phyloP scores from a whole-genome alignment of 2,113 vertebrate genomes.

The Paradoxurus hermaphroditus region DNA sequence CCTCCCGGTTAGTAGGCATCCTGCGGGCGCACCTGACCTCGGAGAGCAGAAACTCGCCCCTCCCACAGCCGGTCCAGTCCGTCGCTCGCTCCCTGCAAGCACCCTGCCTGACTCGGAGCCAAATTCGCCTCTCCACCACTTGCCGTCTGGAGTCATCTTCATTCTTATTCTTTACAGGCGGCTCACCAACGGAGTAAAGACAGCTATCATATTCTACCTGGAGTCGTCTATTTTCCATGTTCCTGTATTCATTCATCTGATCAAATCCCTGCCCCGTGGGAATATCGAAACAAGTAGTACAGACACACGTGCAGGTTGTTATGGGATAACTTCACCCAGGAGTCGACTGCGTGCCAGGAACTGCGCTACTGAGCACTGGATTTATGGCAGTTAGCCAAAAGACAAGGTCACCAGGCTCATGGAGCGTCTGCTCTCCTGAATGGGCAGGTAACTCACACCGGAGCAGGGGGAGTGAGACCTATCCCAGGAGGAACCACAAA shows the following conservation, averaged over 20 bases:
- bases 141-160: not conserved
- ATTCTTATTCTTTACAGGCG: not conserved
- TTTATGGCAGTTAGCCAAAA: not conserved
- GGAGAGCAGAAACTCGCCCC: not conserved
- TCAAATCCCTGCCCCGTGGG: not conserved
- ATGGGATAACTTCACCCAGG: not conserved
- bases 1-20: not conserved
- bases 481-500: not conserved
- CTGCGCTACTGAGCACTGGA: fast-evolving
- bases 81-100: not conserved
- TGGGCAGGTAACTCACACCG: fast-evolving
- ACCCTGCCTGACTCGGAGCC: not conserved
- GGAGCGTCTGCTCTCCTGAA: not conserved
- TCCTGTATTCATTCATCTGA: not conserved
- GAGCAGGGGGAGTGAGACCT: not conserved
- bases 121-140: not conserved
- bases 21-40: fast-evolving
- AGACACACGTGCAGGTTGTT: not conserved
- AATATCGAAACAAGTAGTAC: not conserved
- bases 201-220: not conserved
- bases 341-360: not conserved
- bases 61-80: not conserved
- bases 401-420: not conserved
- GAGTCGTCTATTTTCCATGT: not conserved
- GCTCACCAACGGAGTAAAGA: not conserved